Evolutionary conservation across 1,140 invertebrate genomes (phyloP).

Genomic region (Drosophila funebris): DNA sequence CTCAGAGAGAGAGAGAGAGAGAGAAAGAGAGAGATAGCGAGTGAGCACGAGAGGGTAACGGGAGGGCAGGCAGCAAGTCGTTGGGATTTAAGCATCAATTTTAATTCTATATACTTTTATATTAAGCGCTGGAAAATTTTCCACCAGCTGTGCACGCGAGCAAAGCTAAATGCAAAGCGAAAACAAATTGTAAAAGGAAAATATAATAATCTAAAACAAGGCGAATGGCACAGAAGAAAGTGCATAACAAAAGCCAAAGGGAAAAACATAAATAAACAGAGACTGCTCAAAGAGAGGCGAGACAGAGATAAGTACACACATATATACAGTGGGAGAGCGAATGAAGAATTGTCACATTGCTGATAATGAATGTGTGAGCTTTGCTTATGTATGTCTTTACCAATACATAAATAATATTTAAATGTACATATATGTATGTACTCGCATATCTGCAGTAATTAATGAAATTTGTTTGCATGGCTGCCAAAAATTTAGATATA

Average conservation of each 20-base stretch:
- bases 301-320: neutral
- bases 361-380: slow-evolving; percentile 43
- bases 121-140: slow-evolving; percentile 74
- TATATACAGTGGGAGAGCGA: neutral
- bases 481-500: slow-evolving; percentile 44
- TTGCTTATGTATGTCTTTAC: neutral
- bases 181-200: slow-evolving; percentile 17
- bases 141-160: slow-evolving; percentile 65
- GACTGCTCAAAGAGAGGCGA: slow-evolving; percentile 7
- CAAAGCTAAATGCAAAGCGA: slow-evolving; percentile 13
- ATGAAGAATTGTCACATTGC: slow-evolving; percentile 28
- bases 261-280: slow-evolving; percentile 70
- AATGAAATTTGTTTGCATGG: slow-evolving; percentile 40
- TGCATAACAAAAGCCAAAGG: slow-evolving; percentile 30
- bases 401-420: neutral
- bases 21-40: neutral
- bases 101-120: slow-evolving; percentile 71
- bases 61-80: neutral
- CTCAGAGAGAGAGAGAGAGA: neutral
- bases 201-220: slow-evolving; percentile 39
- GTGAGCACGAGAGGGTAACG: too few species aligned
- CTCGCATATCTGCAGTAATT: slow-evolving; percentile 15
- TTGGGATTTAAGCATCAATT: slow-evolving; percentile 63
- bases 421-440: neutral
- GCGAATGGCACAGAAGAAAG: slow-evolving; percentile 18